Base-by-base conservation (phyloP, 1,140 invertebrate genomes). In the Phymorhynchus buccinoides region DNA sequence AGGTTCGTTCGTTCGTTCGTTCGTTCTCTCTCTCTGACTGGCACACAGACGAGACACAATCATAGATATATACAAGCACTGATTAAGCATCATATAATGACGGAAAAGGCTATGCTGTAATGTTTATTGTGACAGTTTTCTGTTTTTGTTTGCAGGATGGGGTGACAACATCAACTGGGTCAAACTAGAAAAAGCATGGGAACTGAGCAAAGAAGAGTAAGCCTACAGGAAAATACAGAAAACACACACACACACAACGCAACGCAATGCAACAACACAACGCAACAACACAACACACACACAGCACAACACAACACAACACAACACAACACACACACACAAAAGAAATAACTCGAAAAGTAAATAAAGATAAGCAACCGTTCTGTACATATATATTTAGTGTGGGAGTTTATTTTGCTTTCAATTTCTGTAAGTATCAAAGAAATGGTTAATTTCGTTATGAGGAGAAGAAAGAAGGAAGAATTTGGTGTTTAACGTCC, bases 341-440 rank as follows among this genome's bases (percentile, higher is more conserved):
- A n/a, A n/a, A n/a, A n/a, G n/a, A n/a, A n/a, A n/a, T n/a, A n/a
- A n/a, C 95, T 27, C 81, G 95, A 0, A 95, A 95, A 95, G 89
- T 95, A 3, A 93, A 95, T 16, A 95, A 95, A 37, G 95, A 95
- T 90, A 95, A 95, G 88, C 94, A 94, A 3, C 95, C 95, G 95
- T 95, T 95, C 91, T 93, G 94, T 12, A 95, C 95, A 14, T 95
- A 95, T 90, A 95, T 94, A 92, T 94, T 94, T 91, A 89, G n/a
- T n/a, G n/a, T n/a, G 89, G 85, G 83, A 82, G 27, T 83, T 80
- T 66, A 39, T 71, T 16, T 78, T 9, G 22, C 12, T 52, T 48
- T 22, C 30, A 80, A 84, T 42, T 41, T 48, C 35, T 66, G 77
- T 27, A 32, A 22, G 14, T 30, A 30, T 30, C 37, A 27, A 30